Percentiles rank a stretch among this genome's conserved stretches.
Evolutionary conservation across 1,140 invertebrate genomes (phyloP).

Genomic region (Neodiprion pinetum): DNA sequence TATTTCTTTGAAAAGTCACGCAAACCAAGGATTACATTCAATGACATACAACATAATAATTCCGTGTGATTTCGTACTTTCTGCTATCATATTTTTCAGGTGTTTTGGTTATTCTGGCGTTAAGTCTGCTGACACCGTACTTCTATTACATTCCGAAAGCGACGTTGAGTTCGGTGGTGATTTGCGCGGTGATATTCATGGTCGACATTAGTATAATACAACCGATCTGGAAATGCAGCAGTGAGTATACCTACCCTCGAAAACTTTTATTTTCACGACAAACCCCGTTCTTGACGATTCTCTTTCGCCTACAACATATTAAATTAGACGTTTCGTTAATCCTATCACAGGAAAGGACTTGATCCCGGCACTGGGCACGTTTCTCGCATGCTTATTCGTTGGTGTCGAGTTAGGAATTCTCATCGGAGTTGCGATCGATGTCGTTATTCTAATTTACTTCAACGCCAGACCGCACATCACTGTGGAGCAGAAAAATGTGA

Average conservation of each 20-base stretch:
- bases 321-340: conserved; percentile 13
- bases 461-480: conserved; percentile 76
- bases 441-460: conserved; percentile 80
- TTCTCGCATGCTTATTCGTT: conserved; percentile 75
- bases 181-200: conserved; percentile 85
- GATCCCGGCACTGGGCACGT: conserved; percentile 75
- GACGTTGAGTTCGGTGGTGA: conserved; percentile 80
- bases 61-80: conserved; percentile 12
- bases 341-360: conserved; percentile 75
- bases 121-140: conserved; percentile 77
- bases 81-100: conserved; percentile 59
- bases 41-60: background rate
- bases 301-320: too few relatives aligned
- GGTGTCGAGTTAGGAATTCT: conserved; percentile 86
- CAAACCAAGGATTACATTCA: too few relatives aligned
- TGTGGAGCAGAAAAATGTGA: conserved; percentile 66
- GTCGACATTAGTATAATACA: conserved; percentile 76
- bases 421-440: conserved; percentile 79
- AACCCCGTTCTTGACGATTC: background rate
- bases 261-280: conserved; percentile 27
- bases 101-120: conserved; percentile 73
- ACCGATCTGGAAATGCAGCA: conserved; percentile 79
- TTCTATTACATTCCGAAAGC: conserved; percentile 86
- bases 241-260: conserved; percentile 60
- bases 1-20: too few relatives aligned